A percentile compares a stretch with the other conserved stretches of the same genome.
phyloP scores from a whole-genome alignment of 1,140 invertebrate species.

The Achroia grisella region DNA sequence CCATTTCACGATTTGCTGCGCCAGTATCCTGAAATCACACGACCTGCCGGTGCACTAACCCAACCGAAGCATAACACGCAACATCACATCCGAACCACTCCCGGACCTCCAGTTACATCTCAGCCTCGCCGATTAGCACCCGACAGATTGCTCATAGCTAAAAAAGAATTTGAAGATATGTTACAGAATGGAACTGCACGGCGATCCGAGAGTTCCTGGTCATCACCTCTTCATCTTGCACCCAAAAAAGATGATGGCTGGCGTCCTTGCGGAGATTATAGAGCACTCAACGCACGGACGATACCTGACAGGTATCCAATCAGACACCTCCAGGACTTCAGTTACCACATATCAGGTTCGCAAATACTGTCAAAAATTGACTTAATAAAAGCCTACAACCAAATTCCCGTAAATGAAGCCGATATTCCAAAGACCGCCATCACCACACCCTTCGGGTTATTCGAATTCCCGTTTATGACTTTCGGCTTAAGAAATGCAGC shows the following conservation, averaged over 20 bases:
- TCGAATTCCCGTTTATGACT: constrained; percentile 30
- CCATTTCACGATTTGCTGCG: too few relatives aligned
- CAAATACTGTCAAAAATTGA: constrained; percentile 1
- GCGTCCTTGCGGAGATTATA: constrained; percentile 5
- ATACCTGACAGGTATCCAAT: constrained; percentile 5
- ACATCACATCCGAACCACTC: constrained; percentile 3
- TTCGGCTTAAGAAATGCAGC: constrained; percentile 28
- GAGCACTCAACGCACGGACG: constrained; percentile 2
- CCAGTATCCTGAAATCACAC: too few relatives aligned
- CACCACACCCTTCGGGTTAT: constrained; percentile 40
- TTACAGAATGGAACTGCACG: constrained; percentile 1
- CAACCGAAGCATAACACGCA: too few relatives aligned
- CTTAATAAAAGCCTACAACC: constrained; percentile 5
- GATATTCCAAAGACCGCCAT: constrained; percentile 42
- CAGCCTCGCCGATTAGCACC: not conserved
- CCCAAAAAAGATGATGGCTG: constrained; percentile 5
- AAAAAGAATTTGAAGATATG: constrained; percentile 1
- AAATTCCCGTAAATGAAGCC: not conserved
- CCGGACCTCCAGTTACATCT: not conserved
- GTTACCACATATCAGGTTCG: not conserved
- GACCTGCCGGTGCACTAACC: too few relatives aligned
- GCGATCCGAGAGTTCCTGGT: constrained; percentile 1
- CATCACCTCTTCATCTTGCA: constrained; percentile 1
- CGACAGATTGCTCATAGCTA: constrained; percentile 1
- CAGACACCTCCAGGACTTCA: constrained; percentile 16